These are phyloP conservation scores for Iselma pallidipennis DNA, from an alignment of 2,888 invertebrate genomes.

Conservation along the genomic window DNA sequence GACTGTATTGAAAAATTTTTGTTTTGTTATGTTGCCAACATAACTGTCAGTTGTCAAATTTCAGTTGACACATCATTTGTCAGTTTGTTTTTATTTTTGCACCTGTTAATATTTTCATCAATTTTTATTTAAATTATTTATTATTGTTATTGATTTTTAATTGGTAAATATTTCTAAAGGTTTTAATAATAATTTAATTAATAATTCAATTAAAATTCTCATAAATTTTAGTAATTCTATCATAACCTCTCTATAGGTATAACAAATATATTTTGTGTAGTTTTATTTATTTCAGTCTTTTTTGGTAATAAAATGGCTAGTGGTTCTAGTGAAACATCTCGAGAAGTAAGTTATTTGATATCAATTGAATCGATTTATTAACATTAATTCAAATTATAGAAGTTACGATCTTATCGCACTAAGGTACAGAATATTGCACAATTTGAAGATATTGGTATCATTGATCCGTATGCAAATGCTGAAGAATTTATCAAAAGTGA, in stretches of 20 bases:
- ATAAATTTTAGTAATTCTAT: too few species aligned
- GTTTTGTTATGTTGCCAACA: not conserved
- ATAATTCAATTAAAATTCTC: not conserved
- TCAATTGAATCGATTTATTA: too few species aligned
- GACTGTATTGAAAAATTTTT: not conserved
- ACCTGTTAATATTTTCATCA: not conserved
- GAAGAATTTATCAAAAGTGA: conserved; percentile 19
- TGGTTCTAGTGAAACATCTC: too few species aligned
- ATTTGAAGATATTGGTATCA: conserved; percentile 9
- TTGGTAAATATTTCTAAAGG: not conserved
- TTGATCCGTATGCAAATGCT: conserved; percentile 30
- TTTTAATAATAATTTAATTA: not conserved
- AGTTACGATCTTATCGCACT: too few species aligned
- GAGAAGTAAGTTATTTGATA: too few species aligned
- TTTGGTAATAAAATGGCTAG: too few species aligned
- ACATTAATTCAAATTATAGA: too few species aligned
- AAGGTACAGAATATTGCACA: too few species aligned
- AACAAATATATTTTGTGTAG: too few species aligned
- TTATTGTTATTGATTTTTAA: not conserved
- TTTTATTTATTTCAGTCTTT: too few species aligned
- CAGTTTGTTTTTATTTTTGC: not conserved
- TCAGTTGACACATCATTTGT: not conserved
- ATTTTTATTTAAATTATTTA: not conserved
- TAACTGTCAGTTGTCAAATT: not conserved
- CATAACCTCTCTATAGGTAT: too few species aligned